Base-by-base conservation (phyloP, 2,113 vertebrate genomes). In the Sciurus niger region DNA sequence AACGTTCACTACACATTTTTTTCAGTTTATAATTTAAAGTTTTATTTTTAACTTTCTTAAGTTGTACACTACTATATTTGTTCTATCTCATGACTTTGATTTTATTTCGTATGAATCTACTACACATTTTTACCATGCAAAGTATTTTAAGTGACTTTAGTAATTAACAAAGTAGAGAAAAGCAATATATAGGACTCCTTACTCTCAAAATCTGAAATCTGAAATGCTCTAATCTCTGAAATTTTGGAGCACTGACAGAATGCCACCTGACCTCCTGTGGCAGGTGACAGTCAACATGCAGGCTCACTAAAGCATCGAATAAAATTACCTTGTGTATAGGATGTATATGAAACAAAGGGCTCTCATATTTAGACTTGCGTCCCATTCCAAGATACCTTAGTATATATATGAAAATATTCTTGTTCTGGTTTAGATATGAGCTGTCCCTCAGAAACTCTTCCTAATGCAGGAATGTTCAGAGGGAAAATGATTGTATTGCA, bases 81-180 rank as follows among this genome's bases (percentile, higher is more conserved):
- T 40, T 40, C 40, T 40, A 40, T 40, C 40, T 40, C 40, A 40
- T 40, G 40, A 40, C 40, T 40, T 40, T 40, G 40, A 40, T 40
- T 40, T 40, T 40, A 40, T 40, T 40, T 40, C 4, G 40, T 40
- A 40, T 40, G 40, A 40, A 40, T 40, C 40, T 48, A 48, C 46
- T 48, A 60, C 2, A 46, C 32, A 84, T 86, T 77, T 73, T 60
- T 48, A 67, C 51, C 34, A 65, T 20, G 18, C 2, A 65, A 76
- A 73, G 11, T 72, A 78, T 53, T 73, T 97, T 68, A 43, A 68
- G 53, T 58, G 7, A 65, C 5, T 92, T 88, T 76, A 94, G 18
- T 46, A 77, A 77, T 84, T 37, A 67, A n/a, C 43, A 93, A 73
- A 88, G 22, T 51, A 60, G 80, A 92, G 12, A 65, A 65, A 78